phyloP scores from a whole-genome alignment of 2,113 vertebrate genomes.

The Apodemus speciosus region DNA sequence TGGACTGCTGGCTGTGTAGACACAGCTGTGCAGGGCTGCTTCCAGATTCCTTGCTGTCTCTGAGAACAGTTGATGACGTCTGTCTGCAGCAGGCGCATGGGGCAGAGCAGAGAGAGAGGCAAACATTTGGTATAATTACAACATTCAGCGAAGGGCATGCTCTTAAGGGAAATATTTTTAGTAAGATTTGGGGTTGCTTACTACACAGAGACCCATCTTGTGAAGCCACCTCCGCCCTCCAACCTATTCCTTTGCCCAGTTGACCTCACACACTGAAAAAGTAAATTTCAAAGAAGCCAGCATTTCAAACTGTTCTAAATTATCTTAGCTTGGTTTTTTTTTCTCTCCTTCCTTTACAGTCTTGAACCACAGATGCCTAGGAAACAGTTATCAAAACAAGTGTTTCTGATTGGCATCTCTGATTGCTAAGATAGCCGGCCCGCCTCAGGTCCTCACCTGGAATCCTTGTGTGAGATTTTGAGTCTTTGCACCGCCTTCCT shows the following conservation, averaged over 20 bases:
- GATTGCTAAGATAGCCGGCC: slow-evolving; percentile 54
- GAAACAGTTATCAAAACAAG: slow-evolving; percentile 65
- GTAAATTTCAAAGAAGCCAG: slow-evolving; percentile 39
- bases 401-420: slow-evolving; percentile 69
- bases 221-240: not conserved
- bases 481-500: slow-evolving; percentile 72
- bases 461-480: not conserved
- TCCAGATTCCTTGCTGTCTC: slow-evolving; percentile 49
- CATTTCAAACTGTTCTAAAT: slow-evolving; percentile 51
- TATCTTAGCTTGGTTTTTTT: slow-evolving; percentile 34
- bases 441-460: slow-evolving; percentile 45
- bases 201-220: slow-evolving; percentile 59
- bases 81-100: slow-evolving; percentile 37
- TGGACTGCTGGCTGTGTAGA: not conserved
- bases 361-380: slow-evolving; percentile 54
- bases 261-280: slow-evolving; percentile 7
- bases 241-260: not conserved
- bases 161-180: slow-evolving; percentile 75
- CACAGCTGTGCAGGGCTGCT: slow-evolving; percentile 24
- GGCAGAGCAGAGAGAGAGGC: slow-evolving; percentile 24
- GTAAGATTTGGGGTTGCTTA: slow-evolving; percentile 60
- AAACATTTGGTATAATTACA: slow-evolving; percentile 69
- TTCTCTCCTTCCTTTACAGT: not conserved
- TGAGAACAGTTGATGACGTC: not conserved
- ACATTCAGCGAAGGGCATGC: slow-evolving; percentile 63